Evolutionary conservation across 2,888 invertebrate genomes (phyloP), one percentile per base, ranked within the genome.

Genomic region (Stegophylla sp.): DNA sequence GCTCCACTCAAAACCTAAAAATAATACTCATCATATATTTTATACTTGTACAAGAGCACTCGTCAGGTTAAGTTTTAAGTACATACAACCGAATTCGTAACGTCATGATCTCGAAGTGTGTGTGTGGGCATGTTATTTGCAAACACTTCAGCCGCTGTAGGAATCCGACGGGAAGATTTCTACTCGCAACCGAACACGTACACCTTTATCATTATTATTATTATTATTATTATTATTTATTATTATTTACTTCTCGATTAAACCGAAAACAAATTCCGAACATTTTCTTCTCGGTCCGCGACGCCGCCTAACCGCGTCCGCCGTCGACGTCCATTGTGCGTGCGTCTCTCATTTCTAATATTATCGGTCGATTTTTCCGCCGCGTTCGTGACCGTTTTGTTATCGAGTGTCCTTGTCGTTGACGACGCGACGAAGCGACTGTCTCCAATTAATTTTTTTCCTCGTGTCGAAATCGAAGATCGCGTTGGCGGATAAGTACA

Each of bases 311-410:
- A 69, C n/a, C n/a, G n/a, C n/a, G n/a, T n/a, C n/a, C n/a, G n/a
- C n/a, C n/a, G n/a, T n/a, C n/a, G n/a, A n/a, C n/a, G n/a, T n/a
- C n/a, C n/a, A n/a, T n/a, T n/a, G n/a, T n/a, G n/a, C n/a, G n/a
- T n/a, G n/a, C 69, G 77, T 77, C 45, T 69, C 23, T 59, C 59
- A 59, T 69, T 69, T 77, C 45, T 59, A 56, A 59, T 34, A 69
- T 77, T 66, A 76, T 66, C 45, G 48, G 15, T 59, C 69, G 69
- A 59, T 69, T 67, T 69, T 69, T n/a, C n/a, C n/a, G n/a, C 56
- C 59, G 67, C 67, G 69, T 77, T 69, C 77, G 77, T 77, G 77
- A 77, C 77, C 77, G 77, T 77, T 77, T 77, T 15, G 23, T 75
- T 64, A 23, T 23, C 41, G 20, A 9, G 9, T 10, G 56, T 56